A percentile compares a stretch with the other conserved stretches of the same genome.
Conservation (phyloP, 37 sponge, comb jelly and placozoan species). For the Chondrilla cf. caribensis region DNA sequence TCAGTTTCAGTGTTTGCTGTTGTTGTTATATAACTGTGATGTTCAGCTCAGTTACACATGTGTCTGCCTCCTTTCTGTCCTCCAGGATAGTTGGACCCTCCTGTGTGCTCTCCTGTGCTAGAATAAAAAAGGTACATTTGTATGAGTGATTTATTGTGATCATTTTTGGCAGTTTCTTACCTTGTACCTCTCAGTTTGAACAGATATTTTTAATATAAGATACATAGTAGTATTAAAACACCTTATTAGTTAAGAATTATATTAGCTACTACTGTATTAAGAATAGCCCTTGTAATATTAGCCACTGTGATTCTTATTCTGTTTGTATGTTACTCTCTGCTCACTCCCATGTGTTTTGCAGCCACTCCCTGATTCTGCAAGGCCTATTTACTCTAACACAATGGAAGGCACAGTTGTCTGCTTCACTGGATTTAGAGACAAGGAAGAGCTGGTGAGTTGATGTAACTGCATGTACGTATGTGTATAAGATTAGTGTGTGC, state of each 20-base stretch:
- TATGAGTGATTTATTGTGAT: no score
- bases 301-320: no score
- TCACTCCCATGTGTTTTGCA: no score
- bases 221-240: no score
- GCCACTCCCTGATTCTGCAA: constrained; percentile 51
- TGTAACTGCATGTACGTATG: not conserved
- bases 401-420: constrained; percentile 73
- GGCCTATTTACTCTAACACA: constrained; percentile 59
- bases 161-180: no score
- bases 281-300: no score
- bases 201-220: no score
- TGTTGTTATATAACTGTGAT: not conserved
- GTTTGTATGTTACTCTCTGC: no score
- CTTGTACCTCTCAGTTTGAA: no score
- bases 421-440: constrained; percentile 86
- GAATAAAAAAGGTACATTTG: constrained; percentile 38
- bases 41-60: not conserved
- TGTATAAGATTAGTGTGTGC: not conserved
- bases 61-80: not conserved
- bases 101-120: constrained; percentile 54
- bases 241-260: no score
- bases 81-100: constrained; percentile 73
- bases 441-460: constrained; percentile 47
- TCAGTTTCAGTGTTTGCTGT: no score
- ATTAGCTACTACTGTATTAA: no score